These are phyloP conservation scores for Peromyscus eremicus DNA, from an alignment of 2,797 vertebrate genomes.

Conservation along the genomic window DNA sequence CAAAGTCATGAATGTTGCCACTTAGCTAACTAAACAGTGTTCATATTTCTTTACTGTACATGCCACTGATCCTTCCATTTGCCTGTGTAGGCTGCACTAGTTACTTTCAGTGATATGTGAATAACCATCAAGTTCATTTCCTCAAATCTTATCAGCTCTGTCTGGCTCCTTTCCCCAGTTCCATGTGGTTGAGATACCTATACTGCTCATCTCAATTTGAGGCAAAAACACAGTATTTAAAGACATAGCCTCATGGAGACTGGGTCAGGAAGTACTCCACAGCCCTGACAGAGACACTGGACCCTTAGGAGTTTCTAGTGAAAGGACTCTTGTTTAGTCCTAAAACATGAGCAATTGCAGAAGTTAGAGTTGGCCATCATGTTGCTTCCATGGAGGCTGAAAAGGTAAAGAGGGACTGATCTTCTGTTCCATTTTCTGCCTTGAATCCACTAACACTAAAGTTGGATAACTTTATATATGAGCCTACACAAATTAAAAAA, in stretches of 20 bases:
- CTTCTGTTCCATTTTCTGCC: neutral
- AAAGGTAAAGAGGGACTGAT: neutral
- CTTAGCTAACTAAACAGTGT: neutral
- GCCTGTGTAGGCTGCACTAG: neutral
- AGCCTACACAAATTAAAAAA: neutral
- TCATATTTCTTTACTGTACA: neutral
- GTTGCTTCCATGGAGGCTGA: neutral
- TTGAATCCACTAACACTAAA: neutral
- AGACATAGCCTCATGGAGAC: neutral
- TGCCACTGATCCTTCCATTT: neutral
- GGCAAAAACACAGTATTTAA: neutral
- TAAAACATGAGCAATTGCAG: neutral
- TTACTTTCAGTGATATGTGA: neutral
- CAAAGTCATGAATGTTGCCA: neutral
- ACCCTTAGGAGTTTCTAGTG: neutral
- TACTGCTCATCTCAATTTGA: neutral
- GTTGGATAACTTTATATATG: neutral
- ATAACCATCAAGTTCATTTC: neutral
- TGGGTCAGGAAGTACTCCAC: fast-evolving
- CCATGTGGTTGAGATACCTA: neutral
- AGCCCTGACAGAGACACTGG: neutral
- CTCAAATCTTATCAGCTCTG: neutral
- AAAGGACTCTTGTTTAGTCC: neutral
- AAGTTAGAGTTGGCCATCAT: neutral
- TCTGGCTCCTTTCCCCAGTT: neutral